These are phyloP conservation scores for Acanthopagrus latus DNA, from an alignment of 2,797 vertebrate genomes.

Conservation along the genomic window DNA sequence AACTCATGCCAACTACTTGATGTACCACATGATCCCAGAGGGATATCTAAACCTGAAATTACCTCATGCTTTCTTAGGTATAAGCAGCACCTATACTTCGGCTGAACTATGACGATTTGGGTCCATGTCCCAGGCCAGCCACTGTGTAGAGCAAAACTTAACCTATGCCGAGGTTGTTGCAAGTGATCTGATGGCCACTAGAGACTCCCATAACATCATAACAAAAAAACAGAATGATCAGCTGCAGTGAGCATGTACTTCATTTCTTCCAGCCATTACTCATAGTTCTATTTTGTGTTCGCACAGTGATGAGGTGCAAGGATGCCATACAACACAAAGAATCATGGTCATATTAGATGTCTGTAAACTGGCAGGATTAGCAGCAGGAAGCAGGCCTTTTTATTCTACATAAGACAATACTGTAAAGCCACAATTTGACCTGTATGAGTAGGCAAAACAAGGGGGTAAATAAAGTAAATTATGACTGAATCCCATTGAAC, in stretches of 20 bases:
- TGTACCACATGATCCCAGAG: too few relatives aligned
- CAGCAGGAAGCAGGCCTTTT: not conserved
- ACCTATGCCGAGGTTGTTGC: not conserved
- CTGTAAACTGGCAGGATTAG: not conserved
- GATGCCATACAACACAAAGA: too few relatives aligned
- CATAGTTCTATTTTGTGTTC: not conserved
- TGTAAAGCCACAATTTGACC: not conserved
- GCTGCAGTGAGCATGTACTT: not conserved
- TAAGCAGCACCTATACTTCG: too few relatives aligned
- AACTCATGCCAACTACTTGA: too few relatives aligned
- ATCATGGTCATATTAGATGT: not conserved
- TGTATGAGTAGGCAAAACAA: not conserved
- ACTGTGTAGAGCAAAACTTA: not conserved
- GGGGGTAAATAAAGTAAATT: not conserved
- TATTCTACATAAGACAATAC: not conserved
- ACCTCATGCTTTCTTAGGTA: too few relatives aligned
- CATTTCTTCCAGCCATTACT: not conserved
- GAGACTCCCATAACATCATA: constrained; percentile 22
- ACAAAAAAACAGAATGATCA: not conserved
- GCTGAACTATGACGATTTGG: not conserved
- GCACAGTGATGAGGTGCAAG: too few relatives aligned
- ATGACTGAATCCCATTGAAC: not conserved
- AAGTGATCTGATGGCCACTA: constrained; percentile 33
- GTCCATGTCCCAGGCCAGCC: not conserved
- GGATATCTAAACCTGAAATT: too few relatives aligned